Evolutionary conservation across 2,113 vertebrate species (phyloP), one percentile per base, ranked within the genome.

Genomic region (Albula glossodonta): DNA sequence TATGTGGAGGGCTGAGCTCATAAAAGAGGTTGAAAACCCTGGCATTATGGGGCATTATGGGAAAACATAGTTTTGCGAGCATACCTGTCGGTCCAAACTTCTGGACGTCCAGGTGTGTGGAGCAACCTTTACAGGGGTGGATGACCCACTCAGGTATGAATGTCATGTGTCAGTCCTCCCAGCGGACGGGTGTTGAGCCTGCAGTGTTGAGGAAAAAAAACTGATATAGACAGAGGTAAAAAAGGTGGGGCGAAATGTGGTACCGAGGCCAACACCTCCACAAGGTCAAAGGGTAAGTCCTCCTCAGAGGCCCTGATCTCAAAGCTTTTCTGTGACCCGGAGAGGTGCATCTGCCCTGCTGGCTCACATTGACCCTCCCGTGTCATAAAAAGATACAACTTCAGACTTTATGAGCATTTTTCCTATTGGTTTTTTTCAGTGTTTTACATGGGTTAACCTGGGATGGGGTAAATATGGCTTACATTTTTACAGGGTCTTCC

Each of bases 391-490:
- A 91, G 31, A 41, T 41, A 88, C 87, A 66, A 83, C 87, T 86
- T 85, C 85, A 89, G 83, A 88, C 57, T 92, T 92, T 92, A 91
- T 83, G 51, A 57, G 84, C 86, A 90, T 90, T 92, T 89, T 86
- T 74, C 51, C 49, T 9, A 51, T 49, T 19, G 78, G 85, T 83
- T 85, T 70, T 81, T 70, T 74, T 31, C 70, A 74, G n/a, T n/a
- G 79, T 88, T 90, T 92, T 86, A 88, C 50, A 56, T 41, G 49
- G 51, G 41, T 88, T 85, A 83, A 63, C n/a, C 8, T 22, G n/a
- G 70, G 70, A 4, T 8, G 15, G 22, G n/a, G 22, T 4, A 74
- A 31, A 74, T 31, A 6, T 11, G 70, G 66, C 66, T 31, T 70
- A 0, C 17, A 7, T n/a, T 19, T 70, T 74, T 25, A 13, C 70